Percentiles rank a stretch among this genome's conserved stretches.
These are phyloP conservation scores for Graphium colonna DNA, from an alignment of 2,888 invertebrate genomes.

Conservation along the genomic window DNA sequence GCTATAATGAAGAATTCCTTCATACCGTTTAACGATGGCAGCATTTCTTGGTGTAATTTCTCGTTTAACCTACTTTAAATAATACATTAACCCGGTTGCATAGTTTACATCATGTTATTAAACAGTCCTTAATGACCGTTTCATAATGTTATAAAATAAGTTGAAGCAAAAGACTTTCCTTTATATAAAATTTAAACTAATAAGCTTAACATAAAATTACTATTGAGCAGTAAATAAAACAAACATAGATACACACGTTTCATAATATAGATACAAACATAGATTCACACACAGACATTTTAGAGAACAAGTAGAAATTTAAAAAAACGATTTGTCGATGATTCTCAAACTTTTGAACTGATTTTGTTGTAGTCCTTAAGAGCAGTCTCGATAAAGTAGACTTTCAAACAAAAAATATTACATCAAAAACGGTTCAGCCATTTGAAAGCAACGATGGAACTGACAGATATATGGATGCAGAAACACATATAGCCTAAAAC, in stretches of 20 bases:
- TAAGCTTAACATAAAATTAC: not conserved
- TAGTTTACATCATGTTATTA: conserved; percentile 21
- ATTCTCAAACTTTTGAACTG: no score
- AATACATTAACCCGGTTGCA: conserved; percentile 38
- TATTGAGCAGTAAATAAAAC: not conserved
- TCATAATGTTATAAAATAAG: not conserved
- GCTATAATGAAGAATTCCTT: conserved; percentile 41
- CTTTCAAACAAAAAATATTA: no score
- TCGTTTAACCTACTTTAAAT: conserved; percentile 51
- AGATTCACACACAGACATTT: no score
- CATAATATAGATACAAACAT: no score
- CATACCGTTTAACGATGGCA: conserved; percentile 25
- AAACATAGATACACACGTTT: no score
- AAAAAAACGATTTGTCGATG: not conserved
- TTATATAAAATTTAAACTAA: not conserved
- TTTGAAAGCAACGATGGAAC: no score
- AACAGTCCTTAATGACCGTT: conserved; percentile 12
- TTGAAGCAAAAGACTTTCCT: not conserved
- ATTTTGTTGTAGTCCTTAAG: no score
- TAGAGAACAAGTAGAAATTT: not conserved
- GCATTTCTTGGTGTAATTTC: conserved; percentile 41
- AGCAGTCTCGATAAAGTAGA: no score
- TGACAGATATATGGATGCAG: no score
- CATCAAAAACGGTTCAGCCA: no score
- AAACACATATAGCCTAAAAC: no score